Conservation (phyloP, 2,113 vertebrate genomes). For the Macquaria australasica region DNA sequence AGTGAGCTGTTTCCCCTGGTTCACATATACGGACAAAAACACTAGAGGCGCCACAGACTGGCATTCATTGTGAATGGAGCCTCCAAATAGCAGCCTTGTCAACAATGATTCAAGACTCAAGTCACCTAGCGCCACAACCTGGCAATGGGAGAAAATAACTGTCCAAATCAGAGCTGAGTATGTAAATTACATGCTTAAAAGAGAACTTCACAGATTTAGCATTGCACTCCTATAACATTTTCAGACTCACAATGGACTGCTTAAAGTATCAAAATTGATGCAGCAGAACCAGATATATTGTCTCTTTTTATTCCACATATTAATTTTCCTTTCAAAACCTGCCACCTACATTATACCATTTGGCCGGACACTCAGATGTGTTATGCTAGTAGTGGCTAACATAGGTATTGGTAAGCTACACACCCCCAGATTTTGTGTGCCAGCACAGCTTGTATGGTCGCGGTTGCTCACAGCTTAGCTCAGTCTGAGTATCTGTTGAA, state of each 20-base stretch:
- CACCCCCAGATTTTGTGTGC: no score
- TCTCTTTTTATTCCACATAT: neutral
- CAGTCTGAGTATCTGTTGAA: neutral
- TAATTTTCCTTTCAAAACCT: neutral
- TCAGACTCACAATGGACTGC: neutral
- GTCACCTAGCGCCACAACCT: no score
- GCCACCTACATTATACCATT: neutral
- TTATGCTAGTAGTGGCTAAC: neutral
- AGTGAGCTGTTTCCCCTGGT: neutral
- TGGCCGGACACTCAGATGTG: neutral
- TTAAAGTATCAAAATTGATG: neutral
- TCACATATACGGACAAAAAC: neutral
- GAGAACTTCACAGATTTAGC: neutral
- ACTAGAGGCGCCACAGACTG: no score
- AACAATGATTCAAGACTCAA: no score
- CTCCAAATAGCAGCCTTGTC: neutral
- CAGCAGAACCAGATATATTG: neutral
- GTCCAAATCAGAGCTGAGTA: neutral
- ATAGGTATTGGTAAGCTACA: no score
- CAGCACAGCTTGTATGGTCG: no score
- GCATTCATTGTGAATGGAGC: neutral
- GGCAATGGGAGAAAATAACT: neutral
- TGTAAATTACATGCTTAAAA: neutral
- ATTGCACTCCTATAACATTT: neutral
- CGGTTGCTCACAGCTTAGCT: neutral